These are phyloP conservation scores for Phrynocephalus guinanensis DNA, from an alignment of 2,797 vertebrate genomes.

Conservation along the genomic window DNA sequence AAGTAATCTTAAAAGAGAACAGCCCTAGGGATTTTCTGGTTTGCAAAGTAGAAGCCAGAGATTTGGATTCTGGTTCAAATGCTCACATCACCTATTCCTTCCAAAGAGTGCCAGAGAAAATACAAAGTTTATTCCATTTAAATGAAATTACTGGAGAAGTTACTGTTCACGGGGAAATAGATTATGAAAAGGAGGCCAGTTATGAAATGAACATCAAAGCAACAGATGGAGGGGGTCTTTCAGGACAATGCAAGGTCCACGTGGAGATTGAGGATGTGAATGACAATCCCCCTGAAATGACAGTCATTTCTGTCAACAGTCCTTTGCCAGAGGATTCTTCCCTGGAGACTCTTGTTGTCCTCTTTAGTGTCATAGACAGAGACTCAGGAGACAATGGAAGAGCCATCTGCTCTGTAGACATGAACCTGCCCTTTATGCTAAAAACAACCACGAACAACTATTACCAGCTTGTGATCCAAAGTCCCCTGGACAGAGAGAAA, in stretches of 20 bases:
- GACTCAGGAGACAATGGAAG: slow-evolving; percentile 77
- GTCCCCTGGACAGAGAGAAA: slow-evolving; percentile 81
- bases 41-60: slow-evolving; percentile 2
- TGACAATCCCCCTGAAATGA: slow-evolving; percentile 64
- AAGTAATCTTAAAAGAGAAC: background rate
- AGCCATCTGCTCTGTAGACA: slow-evolving; percentile 74
- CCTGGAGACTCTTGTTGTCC: slow-evolving; percentile 70
- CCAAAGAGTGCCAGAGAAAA: slow-evolving; percentile 61
- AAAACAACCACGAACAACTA: slow-evolving; percentile 79
- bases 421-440: slow-evolving; percentile 70
- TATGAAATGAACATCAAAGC: slow-evolving; percentile 79
- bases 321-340: slow-evolving; percentile 68
- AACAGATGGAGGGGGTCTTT: slow-evolving; percentile 73
- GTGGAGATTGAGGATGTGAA: slow-evolving; percentile 69
- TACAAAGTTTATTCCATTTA: slow-evolving; percentile 62
- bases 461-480: slow-evolving; percentile 80
- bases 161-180: slow-evolving; percentile 68
- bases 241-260: slow-evolving; percentile 76
- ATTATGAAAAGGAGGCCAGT: slow-evolving; percentile 76
- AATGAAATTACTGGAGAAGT: slow-evolving; percentile 39
- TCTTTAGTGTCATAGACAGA: slow-evolving; percentile 78
- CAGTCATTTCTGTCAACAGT: slow-evolving; percentile 22
- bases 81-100: slow-evolving; percentile 57
- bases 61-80: slow-evolving; percentile 23
- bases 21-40: background rate